Conservation (phyloP, 1,140 invertebrate species). For the Tetramorium parvispinum region DNA sequence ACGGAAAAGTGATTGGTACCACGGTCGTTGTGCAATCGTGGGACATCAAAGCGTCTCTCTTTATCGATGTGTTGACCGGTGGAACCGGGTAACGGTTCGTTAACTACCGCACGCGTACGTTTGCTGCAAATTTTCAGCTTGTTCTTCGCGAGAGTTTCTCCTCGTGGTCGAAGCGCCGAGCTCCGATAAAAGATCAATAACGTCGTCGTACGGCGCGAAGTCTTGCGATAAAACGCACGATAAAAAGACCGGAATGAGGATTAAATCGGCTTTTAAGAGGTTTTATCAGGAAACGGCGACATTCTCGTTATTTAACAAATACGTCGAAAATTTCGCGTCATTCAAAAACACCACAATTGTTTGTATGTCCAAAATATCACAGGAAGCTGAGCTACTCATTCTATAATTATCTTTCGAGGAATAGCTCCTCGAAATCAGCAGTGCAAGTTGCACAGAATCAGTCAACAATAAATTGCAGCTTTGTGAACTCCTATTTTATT, state of each 20-base stretch:
- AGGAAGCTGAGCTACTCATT: not conserved
- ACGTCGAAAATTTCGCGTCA: not conserved
- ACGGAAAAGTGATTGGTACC: conserved; percentile 36
- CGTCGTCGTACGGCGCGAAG: not conserved
- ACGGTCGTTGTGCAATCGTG: conserved; percentile 41
- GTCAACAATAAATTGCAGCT: conserved; percentile 33
- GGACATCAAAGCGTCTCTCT: conserved; percentile 44
- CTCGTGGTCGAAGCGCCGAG: not conserved
- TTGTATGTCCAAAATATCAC: not conserved
- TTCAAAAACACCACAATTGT: not conserved
- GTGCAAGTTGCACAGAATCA: conserved; percentile 4
- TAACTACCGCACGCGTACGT: conserved; percentile 20
- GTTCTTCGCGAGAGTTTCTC: not conserved
- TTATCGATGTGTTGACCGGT: conserved; percentile 23
- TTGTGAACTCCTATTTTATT: not conserved
- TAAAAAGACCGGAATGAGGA: not conserved
- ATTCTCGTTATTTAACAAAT: not conserved
- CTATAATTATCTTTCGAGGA: not conserved
- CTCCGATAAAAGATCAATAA: conserved; percentile 30
- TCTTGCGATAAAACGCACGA: not conserved
- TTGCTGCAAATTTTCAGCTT: conserved; percentile 31
- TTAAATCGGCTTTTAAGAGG: not conserved
- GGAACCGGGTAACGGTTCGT: conserved; percentile 33
- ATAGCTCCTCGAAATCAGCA: not conserved
- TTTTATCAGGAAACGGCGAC: not conserved